Evolutionary conservation across 2,113 vertebrate species (phyloP).

Genomic region (Carettochelys insculpta): DNA sequence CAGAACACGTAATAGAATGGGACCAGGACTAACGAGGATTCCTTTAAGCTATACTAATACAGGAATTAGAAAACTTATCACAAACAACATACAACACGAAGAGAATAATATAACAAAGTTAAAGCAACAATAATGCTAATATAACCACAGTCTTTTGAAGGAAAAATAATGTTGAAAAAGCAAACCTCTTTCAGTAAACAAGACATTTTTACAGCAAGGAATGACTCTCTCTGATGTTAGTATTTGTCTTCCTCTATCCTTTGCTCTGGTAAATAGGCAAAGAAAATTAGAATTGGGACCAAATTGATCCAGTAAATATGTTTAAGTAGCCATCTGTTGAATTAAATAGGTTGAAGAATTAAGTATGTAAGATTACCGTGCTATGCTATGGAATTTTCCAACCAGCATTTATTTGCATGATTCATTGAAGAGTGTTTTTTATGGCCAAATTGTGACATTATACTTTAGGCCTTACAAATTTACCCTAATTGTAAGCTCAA

Average conservation of each 20-base stretch:
- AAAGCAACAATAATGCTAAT: not conserved
- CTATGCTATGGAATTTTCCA: not conserved
- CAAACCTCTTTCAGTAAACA: not conserved
- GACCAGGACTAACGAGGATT: not conserved
- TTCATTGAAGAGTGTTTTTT: not conserved
- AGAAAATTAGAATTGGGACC: not conserved
- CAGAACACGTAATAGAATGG: not conserved
- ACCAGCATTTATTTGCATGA: not conserved
- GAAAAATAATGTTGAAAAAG: not conserved
- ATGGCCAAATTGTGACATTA: not conserved
- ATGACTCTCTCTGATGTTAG: not conserved
- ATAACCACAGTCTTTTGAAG: not conserved
- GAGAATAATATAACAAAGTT: not conserved
- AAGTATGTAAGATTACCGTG: not conserved
- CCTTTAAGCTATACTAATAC: not conserved
- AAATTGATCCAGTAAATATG: not conserved
- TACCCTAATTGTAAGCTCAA: not conserved
- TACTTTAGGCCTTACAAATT: not conserved
- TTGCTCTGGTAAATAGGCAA: not conserved
- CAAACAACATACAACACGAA: not conserved
- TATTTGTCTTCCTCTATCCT: not conserved
- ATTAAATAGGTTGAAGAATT: conserved; percentile 19
- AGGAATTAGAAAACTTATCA: not conserved
- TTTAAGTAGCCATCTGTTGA: not conserved
- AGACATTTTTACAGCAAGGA: not conserved